Percentiles rank a stretch among this genome's conserved stretches.
phyloP scores from a whole-genome alignment of 1,140 invertebrate species.

The Hylyphantes graminicola region DNA sequence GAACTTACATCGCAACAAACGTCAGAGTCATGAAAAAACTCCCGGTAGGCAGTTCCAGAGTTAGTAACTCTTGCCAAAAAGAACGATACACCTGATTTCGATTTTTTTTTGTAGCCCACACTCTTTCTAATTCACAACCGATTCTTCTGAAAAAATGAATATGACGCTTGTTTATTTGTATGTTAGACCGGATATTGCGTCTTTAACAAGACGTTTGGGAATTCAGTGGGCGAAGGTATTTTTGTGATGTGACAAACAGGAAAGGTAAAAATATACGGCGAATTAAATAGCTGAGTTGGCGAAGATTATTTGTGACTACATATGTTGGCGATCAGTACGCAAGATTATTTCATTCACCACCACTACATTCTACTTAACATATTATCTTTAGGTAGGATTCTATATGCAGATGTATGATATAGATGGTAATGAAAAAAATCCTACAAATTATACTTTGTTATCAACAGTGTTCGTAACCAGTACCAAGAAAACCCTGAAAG shows the following conservation, averaged over 20 bases:
- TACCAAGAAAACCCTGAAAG: no score
- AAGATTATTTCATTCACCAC: no score
- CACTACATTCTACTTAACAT: no score
- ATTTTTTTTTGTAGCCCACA: not conserved
- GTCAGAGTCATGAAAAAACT: not conserved
- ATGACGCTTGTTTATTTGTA: constrained; percentile 37
- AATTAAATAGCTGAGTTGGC: no score
- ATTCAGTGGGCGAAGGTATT: constrained; percentile 18
- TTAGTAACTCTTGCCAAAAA: not conserved
- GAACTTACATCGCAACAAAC: not conserved
- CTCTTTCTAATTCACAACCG: not conserved
- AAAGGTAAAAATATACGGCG: no score
- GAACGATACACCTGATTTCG: constrained; percentile 11
- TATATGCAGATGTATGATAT: no score
- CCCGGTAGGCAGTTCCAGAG: constrained; percentile 8
- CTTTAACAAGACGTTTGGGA: constrained; percentile 14
- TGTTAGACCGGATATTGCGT: not conserved
- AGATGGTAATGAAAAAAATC: no score
- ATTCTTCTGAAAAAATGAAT: not conserved
- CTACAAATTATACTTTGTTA: no score
- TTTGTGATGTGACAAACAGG: not conserved
- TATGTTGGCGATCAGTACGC: no score
- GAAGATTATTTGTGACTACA: no score
- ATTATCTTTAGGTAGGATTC: no score
- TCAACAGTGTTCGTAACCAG: no score